Evolutionary conservation across 30 jellyfish, hydroid and myxozoan genomes (phyloP).

Genomic region (Chironex yamaguchii): DNA sequence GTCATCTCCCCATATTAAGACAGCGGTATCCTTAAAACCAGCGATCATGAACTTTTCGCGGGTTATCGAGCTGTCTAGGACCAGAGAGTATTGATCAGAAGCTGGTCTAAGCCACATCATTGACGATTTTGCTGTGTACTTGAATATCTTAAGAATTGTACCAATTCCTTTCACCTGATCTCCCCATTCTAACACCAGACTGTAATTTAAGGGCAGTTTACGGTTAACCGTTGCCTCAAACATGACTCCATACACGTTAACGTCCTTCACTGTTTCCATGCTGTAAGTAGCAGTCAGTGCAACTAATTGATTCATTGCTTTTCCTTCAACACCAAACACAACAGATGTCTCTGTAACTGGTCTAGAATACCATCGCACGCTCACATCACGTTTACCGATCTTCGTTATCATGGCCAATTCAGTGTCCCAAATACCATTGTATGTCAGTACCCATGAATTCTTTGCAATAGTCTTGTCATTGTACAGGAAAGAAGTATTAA

Average conservation of each 20-base stretch:
- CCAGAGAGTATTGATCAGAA: conserved; percentile 43
- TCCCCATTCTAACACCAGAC: conserved; percentile 59
- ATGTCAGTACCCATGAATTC: conserved; percentile 70
- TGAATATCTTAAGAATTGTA: conserved; percentile 34
- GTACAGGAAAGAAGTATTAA: conserved; percentile 61
- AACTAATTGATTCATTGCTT: conserved; percentile 57
- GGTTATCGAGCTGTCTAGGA: conserved; percentile 23
- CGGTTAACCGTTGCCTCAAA: conserved; percentile 76
- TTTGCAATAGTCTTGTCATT: conserved; percentile 67
- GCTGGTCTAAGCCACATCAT: conserved; percentile 65
- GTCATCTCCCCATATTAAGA: conserved; percentile 37
- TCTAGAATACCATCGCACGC: conserved; percentile 49
- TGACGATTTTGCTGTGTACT: conserved; percentile 49
- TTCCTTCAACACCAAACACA: conserved; percentile 74
- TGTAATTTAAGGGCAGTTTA: conserved; percentile 69
- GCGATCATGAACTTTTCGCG: conserved; percentile 51
- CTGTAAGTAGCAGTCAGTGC: conserved; percentile 73
- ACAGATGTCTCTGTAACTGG: conserved; percentile 60
- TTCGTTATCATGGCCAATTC: conserved; percentile 65
- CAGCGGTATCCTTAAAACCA: conserved; percentile 59
- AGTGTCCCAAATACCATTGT: conserved; percentile 74
- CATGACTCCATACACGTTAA: conserved; percentile 48
- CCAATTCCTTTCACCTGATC: conserved; percentile 11
- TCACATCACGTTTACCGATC: conserved; percentile 49
- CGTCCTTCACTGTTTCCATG: conserved; percentile 24